Evolutionary conservation across 1,140 invertebrate genomes (phyloP).

Genomic region (Campoletis sonorensis): DNA sequence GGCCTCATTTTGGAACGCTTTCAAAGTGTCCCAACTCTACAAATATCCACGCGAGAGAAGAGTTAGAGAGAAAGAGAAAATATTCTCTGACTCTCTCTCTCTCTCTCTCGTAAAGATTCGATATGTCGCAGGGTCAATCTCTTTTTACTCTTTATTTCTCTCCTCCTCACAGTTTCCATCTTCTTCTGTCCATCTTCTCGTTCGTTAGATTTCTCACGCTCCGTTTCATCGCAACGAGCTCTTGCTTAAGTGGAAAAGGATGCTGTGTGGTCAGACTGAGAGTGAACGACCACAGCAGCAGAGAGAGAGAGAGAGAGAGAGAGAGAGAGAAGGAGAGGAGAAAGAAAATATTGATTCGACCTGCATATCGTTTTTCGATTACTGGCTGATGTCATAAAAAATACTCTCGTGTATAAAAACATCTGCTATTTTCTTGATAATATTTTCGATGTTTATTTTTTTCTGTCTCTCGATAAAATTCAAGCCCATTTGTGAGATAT

Average conservation of each 20-base stretch:
- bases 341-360: constrained; percentile 28
- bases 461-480: no score
- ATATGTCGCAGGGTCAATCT: constrained; percentile 44
- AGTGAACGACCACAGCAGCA: background rate
- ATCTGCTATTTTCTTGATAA: background rate
- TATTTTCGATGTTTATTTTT: no score
- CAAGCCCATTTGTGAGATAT: no score
- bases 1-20: constrained; percentile 18
- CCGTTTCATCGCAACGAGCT: background rate
- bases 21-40: constrained; percentile 2
- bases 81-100: background rate
- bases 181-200: constrained; percentile 30
- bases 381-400: background rate
- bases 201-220: constrained; percentile 26
- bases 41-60: constrained; percentile 12
- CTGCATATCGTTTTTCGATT: constrained; percentile 28
- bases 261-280: constrained; percentile 19
- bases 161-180: constrained; percentile 7
- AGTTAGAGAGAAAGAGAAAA: constrained; percentile 8
- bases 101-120: constrained; percentile 7
- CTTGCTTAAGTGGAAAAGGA: constrained; percentile 36
- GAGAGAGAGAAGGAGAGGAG: background rate
- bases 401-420: constrained; percentile 13
- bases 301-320: background rate
- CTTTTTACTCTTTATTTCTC: constrained; percentile 18